These are phyloP conservation scores for Pristionchus exspectatus DNA, from an alignment of 2,888 invertebrate species.

Conservation along the genomic window DNA sequence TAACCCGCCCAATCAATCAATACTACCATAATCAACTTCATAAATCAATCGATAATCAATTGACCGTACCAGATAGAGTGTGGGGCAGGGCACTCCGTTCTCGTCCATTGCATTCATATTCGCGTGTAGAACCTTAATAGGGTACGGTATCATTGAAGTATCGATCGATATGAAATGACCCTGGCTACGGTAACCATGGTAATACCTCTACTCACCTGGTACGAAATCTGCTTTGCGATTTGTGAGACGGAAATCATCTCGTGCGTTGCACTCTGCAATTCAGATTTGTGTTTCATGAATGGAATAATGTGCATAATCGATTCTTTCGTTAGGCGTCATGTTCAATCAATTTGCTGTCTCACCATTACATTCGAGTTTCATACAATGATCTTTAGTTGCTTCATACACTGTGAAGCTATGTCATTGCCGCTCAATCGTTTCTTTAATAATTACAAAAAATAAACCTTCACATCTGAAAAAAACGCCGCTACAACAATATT, in stretches of 20 bases:
- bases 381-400: too few species aligned
- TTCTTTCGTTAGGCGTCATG: too few species aligned
- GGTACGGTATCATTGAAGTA: neutral
- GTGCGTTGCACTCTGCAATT: slow-evolving; percentile 14
- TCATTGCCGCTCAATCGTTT: too few species aligned
- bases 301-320: neutral
- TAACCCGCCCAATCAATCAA: neutral
- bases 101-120: slow-evolving; percentile 70
- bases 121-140: slow-evolving; percentile 66
- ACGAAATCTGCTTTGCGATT: slow-evolving; percentile 40
- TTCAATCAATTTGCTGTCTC: too few species aligned
- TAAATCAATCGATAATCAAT: neutral
- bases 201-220: slow-evolving; percentile 19
- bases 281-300: neutral
- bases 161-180: neutral
- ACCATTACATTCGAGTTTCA: too few species aligned
- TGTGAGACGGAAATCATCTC: slow-evolving; percentile 14
- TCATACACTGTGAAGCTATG: too few species aligned
- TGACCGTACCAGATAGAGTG: slow-evolving; percentile 62
- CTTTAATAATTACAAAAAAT: too few species aligned
- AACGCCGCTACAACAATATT: too few species aligned
- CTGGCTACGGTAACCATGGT: neutral
- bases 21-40: neutral
- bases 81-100: slow-evolving; percentile 69
- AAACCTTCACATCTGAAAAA: neutral